These are phyloP conservation scores for Prorops nasuta DNA, from an alignment of 1,140 invertebrate genomes.

Conservation along the genomic window DNA sequence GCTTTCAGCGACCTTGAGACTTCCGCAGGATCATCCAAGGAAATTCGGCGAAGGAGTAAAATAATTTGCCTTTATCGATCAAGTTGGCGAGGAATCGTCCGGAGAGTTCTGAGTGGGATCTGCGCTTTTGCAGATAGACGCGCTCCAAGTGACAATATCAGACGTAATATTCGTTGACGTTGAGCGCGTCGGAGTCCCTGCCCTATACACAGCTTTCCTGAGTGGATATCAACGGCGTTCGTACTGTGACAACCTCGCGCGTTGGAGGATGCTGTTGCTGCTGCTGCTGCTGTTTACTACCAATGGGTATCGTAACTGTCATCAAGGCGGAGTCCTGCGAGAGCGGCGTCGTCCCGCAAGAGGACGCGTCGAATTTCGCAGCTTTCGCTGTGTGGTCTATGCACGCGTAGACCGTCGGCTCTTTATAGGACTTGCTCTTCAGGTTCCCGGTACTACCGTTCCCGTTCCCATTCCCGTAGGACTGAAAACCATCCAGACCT, in stretches of 20 bases:
- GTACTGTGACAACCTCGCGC: slow-evolving; percentile 77
- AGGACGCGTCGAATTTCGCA: slow-evolving; percentile 38
- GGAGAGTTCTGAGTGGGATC: too few relatives aligned
- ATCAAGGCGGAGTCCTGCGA: slow-evolving; percentile 29
- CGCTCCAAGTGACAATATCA: slow-evolving; percentile 47
- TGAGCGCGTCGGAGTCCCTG: slow-evolving; percentile 52
- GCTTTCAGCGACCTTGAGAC: too few relatives aligned
- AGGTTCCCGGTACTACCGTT: slow-evolving; percentile 45
- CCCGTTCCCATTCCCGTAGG: slow-evolving; percentile 41
- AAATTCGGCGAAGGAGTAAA: too few relatives aligned
- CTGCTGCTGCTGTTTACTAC: slow-evolving; percentile 36
- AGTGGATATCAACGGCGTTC: slow-evolving; percentile 77
- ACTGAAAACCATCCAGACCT: slow-evolving; percentile 36
- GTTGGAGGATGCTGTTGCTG: slow-evolving; percentile 52
- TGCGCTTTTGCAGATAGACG: too few relatives aligned
- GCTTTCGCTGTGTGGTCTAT: slow-evolving; percentile 63
- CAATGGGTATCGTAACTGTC: slow-evolving; percentile 15
- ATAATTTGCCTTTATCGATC: too few relatives aligned
- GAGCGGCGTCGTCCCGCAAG: slow-evolving; percentile 35
- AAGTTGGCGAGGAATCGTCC: too few relatives aligned
- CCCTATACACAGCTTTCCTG: slow-evolving; percentile 83
- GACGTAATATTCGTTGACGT: slow-evolving; percentile 57
- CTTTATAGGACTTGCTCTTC: slow-evolving; percentile 51
- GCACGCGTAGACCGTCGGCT: slow-evolving; percentile 68
- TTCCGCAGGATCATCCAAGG: too few relatives aligned